Evolutionary conservation across 1,140 invertebrate species (phyloP), one percentile per base, ranked within the genome.

Genomic region (Zophobas atratus): DNA sequence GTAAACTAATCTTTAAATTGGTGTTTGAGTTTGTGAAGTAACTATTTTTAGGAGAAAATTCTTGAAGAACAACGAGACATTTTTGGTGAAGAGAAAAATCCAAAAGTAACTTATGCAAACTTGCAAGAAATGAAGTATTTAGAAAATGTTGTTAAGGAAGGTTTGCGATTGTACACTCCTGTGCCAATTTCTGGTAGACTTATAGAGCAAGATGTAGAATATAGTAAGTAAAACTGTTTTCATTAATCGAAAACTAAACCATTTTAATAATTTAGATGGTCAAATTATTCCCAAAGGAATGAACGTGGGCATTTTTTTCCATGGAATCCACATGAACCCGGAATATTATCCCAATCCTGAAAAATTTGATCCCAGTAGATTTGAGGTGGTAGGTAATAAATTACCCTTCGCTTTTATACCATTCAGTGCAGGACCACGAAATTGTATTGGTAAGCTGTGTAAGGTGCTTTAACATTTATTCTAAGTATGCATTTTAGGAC

Each of bases 291-390:
- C 77, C 32, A 79, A 79, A 63, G 60, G 70, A 33, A 57, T 60
- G 1, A 57, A n/a, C 39, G 20, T 82, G 33, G 8, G 36, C 33
- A n/a, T 78, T 8, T 77, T 73, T 38, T 53, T 57, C 20, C 80
- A 76, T 48, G 76, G 72, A 3, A 41, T 95, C 38, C 95, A 96
- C 85, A 88, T 92, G 57, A 89, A 93, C 82, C 86, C 89, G 0
- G 86, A 90, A 34, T 83, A 90, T 41, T 96, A 91, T 84, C 88
- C 90, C 34, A 88, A 95, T 20, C 20, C 20, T 20, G 20, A 20
- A 20, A 20, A 20, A 20, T 20, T 20, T 20, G 20, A 20, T 20
- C 95, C 95, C 0, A 92, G 95, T 70, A 88, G 94, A 81, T 96
- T 96, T 86, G 89, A 91, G 78, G 91, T 92, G 82, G 86, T 86